phyloP scores from a whole-genome alignment of 2,888 invertebrate genomes.

The Lypha dubia region DNA sequence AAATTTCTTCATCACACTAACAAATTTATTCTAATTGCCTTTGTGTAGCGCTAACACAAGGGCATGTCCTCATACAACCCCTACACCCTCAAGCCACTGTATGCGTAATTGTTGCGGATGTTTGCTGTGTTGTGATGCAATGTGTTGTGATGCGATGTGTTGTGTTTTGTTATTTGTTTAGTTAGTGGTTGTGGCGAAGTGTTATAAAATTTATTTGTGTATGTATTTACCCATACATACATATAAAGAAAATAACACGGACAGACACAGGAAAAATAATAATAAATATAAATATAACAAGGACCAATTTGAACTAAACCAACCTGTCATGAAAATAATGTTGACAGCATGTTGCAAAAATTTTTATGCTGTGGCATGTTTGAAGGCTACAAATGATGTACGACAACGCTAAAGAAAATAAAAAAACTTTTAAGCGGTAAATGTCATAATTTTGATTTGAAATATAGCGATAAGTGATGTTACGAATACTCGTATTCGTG shows the following conservation, averaged over 20 bases:
- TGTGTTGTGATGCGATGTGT: slow-evolving; percentile 51
- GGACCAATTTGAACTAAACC: slow-evolving; percentile 66
- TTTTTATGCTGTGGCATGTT: slow-evolving; percentile 35
- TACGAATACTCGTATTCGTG: too few relatives aligned
- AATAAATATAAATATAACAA: slow-evolving; percentile 50
- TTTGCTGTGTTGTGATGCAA: slow-evolving; percentile 61
- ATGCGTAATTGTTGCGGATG: slow-evolving; percentile 71
- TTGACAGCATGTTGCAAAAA: slow-evolving; percentile 69
- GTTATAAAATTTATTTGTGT: slow-evolving; percentile 28
- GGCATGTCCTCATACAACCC: slow-evolving; percentile 9
- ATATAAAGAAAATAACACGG: too few relatives aligned
- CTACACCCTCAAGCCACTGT: slow-evolving; percentile 16
- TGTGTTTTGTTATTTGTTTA: slow-evolving; percentile 65
- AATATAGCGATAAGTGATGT: too few relatives aligned
- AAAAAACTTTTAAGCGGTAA: slow-evolving; percentile 29
- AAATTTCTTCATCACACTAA: slow-evolving; percentile 68
- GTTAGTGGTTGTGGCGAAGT: slow-evolving; percentile 66
- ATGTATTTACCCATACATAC: neutral
- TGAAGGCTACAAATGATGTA: slow-evolving; percentile 28
- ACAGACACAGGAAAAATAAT: slow-evolving; percentile 38
- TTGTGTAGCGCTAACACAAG: slow-evolving; percentile 37
- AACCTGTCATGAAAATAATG: slow-evolving; percentile 68
- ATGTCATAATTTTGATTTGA: slow-evolving; percentile 40
- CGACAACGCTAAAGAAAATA: slow-evolving; percentile 8
- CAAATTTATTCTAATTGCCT: slow-evolving; percentile 73